Base-by-base conservation (phyloP, 2,797 vertebrate genomes). In the Anomalospiza imberbis region DNA sequence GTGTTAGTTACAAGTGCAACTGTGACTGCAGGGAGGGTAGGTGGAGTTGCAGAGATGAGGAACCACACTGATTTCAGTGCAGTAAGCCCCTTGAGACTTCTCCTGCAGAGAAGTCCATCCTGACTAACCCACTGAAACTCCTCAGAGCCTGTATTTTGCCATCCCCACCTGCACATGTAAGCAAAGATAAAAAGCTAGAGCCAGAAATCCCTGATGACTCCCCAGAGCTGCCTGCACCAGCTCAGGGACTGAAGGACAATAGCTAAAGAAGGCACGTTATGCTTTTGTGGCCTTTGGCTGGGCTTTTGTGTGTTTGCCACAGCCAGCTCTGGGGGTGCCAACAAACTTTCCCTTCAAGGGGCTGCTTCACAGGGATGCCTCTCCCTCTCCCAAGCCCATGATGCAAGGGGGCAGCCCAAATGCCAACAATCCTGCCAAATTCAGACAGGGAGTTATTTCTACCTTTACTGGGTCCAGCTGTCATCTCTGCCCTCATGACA, bases 1-100 rank as follows among this genome's bases (percentile, higher is more conserved):
- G 38, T 5, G 55, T 65, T 93, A 91, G 89, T 89, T 77, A 87
- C 68, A 80, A 91, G 61, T 80, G 81, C 72, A 91, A 18, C 32
- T 19, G 17, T 79, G 85, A 93, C 65, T 71, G 71, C 75, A 88
- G 75, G 45, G 81, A 91, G 34, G 42, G 81, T 77, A 85, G 63
- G 75, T 1, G 0, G 20, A 68, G 40, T 5, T 9, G 47, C 55
- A 83, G 53, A 28, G 34, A 34, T 25, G 32, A 93, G 53, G 63
- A 83, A 28, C 42, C 71, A 89, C 28, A 36, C 31, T 32, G 60
- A 76, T 83, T 85, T 66, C 48, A 48, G 45, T 26, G 50, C 63
- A 54, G 11, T 8, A 21, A 48, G 25, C 34, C 55, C n/a, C 38
- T n/a, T 31, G 31, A 90, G 71, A 53, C 22, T 48, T 40, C 22